Evolutionary conservation across 2,113 vertebrate genomes (phyloP).

Genomic region (Pristiophorus japonicus): DNA sequence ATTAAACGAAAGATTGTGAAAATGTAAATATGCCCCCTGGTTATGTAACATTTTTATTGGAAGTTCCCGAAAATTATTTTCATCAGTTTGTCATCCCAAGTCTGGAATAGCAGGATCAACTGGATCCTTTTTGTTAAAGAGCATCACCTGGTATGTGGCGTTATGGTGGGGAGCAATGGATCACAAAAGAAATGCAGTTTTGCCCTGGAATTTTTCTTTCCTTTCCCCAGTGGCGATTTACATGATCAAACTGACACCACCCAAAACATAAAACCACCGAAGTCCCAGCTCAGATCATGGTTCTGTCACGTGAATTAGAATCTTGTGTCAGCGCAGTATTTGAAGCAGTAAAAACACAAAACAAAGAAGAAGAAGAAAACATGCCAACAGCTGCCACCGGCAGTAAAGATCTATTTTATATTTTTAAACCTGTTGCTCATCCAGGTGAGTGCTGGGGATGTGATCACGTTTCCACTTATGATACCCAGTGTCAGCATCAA

Average conservation of each 20-base stretch:
- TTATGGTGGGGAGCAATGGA: not conserved
- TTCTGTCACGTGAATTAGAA: not conserved
- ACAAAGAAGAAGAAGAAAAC: not conserved
- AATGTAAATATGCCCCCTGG: not conserved
- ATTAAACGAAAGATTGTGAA: slow-evolving; percentile 15
- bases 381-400: not conserved
- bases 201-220: not conserved
- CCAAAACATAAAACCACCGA: not conserved
- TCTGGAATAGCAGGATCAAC: not conserved
- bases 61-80: not conserved
- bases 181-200: not conserved
- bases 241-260: not conserved
- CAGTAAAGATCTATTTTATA: not conserved
- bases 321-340: not conserved
- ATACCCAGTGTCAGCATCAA: not conserved
- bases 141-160: not conserved
- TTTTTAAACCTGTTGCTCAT: not conserved
- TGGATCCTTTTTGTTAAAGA: not conserved
- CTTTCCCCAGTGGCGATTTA: not conserved
- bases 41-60: slow-evolving; percentile 24
- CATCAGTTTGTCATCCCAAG: not conserved
- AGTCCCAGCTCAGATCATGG: not conserved
- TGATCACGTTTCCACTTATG: not conserved
- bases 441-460: not conserved
- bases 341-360: not conserved